Evolutionary conservation across 2,797 vertebrate species (phyloP).

Genomic region (Euthynnus affinis): DNA sequence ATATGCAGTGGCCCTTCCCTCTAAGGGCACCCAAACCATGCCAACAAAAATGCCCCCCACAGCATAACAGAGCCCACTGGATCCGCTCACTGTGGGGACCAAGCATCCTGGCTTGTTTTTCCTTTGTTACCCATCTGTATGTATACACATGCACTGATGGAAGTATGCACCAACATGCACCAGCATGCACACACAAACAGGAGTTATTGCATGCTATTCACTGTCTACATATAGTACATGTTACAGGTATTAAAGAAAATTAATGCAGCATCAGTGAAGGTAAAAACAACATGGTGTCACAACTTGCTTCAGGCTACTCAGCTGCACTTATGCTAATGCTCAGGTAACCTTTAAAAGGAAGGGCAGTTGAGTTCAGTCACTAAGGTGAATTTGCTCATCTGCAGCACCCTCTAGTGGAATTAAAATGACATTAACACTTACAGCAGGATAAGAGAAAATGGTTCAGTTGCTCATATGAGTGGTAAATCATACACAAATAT

Average conservation of each 20-base stretch:
- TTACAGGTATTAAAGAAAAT: neutral
- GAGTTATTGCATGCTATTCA: neutral
- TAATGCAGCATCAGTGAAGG: slow-evolving; percentile 4
- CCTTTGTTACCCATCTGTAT: too few relatives aligned
- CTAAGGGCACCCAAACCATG: too few relatives aligned
- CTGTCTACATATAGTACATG: neutral
- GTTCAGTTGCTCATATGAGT: neutral
- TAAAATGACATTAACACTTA: neutral
- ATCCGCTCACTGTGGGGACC: too few relatives aligned
- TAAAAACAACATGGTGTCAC: neutral
- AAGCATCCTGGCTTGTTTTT: too few relatives aligned
- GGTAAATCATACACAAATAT: neutral
- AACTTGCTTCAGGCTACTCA: neutral
- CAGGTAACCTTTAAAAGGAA: neutral
- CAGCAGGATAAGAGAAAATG: neutral
- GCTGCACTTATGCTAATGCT: neutral
- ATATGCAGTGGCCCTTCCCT: too few relatives aligned
- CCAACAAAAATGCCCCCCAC: too few relatives aligned
- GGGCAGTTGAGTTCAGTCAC: neutral
- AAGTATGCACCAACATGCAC: neutral
- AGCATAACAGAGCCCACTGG: too few relatives aligned
- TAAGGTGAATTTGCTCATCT: slow-evolving; percentile 59
- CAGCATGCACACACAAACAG: neutral
- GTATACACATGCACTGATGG: neutral
- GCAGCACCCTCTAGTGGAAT: slow-evolving; percentile 76